Evolutionary conservation across 2,888 invertebrate genomes (phyloP).

Genomic region (Eilema sororculum): DNA sequence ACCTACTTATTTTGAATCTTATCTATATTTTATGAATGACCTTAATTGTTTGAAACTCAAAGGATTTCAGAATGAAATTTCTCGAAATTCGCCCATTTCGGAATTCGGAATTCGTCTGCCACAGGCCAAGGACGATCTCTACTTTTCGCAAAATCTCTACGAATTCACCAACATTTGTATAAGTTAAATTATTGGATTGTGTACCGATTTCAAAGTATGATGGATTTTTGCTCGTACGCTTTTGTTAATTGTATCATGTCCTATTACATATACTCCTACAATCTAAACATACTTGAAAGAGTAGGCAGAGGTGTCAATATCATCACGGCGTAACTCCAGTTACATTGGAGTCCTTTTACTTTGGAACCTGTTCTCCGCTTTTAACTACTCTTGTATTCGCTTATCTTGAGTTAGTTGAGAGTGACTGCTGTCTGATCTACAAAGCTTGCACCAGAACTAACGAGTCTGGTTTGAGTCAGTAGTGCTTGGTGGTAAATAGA

Average conservation of each 20-base stretch:
- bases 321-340: background rate
- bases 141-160: background rate
- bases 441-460: background rate
- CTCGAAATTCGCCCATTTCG: background rate
- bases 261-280: background rate
- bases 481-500: background rate
- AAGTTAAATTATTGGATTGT: background rate
- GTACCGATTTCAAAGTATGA: background rate
- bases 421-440: no score
- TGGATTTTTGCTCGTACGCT: background rate
- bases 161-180: background rate
- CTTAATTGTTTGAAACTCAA: background rate
- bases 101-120: background rate
- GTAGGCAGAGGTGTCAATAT: background rate
- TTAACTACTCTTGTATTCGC: no score
- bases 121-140: background rate
- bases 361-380: background rate
- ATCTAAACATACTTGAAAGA: background rate
- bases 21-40: background rate
- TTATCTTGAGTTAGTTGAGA: background rate
- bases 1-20: background rate
- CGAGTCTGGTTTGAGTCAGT: background rate
- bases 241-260: background rate
- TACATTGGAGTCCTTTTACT: background rate
- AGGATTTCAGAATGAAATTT: constrained; percentile 2